Conservation (phyloP, 1,140 invertebrate genomes). For the Diuraphis noxia region DNA sequence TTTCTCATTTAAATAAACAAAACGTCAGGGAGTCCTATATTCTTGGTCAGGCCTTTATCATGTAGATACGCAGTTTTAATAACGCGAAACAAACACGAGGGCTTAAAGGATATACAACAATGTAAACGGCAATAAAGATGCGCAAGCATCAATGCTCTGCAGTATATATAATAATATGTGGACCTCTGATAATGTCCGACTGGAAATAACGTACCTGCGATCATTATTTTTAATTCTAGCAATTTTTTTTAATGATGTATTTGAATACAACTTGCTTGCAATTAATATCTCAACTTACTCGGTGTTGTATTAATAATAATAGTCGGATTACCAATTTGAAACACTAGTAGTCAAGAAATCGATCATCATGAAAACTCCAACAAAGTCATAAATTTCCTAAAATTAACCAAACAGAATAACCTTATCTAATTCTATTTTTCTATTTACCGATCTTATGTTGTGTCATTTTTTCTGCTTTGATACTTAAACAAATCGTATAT, state of each 20-base stretch:
- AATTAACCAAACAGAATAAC: no score
- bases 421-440: no score
- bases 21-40: neutral
- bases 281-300: neutral
- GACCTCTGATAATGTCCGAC: neutral
- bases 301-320: neutral
- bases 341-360: no score
- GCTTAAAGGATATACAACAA: constrained; percentile 30
- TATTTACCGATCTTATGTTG: no score
- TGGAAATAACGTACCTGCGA: neutral
- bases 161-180: neutral
- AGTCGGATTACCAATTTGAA: no score
- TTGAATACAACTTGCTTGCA: neutral
- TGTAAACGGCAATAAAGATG: neutral
- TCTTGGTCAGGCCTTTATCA: constrained; percentile 17
- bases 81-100: neutral
- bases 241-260: neutral
- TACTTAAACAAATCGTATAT: no score
- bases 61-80: neutral
- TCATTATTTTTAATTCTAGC: neutral
- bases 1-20: neutral
- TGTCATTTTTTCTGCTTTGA: no score
- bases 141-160: neutral
- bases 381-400: no score
- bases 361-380: no score